Evolutionary conservation across 1,140 invertebrate species (phyloP).

Genomic region (Belonocnema kinseyi): DNA sequence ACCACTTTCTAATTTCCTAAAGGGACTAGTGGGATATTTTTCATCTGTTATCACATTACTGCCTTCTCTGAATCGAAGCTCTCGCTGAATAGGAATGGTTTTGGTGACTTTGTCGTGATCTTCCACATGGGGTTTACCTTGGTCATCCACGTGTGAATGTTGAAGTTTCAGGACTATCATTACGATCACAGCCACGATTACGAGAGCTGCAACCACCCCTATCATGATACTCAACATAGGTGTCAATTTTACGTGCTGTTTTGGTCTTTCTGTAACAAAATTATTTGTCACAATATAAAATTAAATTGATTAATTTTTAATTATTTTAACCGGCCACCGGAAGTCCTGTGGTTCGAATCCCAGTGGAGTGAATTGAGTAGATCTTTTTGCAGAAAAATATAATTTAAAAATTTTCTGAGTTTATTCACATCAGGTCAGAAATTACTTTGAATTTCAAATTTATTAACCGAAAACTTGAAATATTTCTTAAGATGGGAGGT

Average conservation of each 20-base stretch:
- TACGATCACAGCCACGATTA: conserved; percentile 81
- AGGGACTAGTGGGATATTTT: conserved; percentile 69
- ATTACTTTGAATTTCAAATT: no score
- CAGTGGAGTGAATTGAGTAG: no score
- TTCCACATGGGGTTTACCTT: conserved; percentile 70
- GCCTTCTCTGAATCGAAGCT: conserved; percentile 70
- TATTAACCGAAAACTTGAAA: no score
- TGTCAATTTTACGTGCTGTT: conserved; percentile 79
- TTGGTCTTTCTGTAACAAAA: conserved; percentile 75
- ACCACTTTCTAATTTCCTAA: conserved; percentile 71
- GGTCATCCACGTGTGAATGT: conserved; percentile 77
- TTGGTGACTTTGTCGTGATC: conserved; percentile 67
- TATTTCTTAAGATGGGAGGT: no score
- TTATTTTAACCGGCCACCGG: no score
- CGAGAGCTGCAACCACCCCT: conserved; percentile 81
- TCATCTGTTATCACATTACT: conserved; percentile 69
- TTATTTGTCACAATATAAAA: no score
- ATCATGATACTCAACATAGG: conserved; percentile 83
- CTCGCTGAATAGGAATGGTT: conserved; percentile 67
- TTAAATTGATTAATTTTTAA: no score
- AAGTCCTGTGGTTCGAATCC: no score
- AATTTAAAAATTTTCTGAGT: no score
- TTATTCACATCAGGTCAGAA: no score
- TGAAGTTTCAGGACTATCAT: conserved; percentile 81
- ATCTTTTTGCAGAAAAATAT: no score